Conservation (phyloP, 2,797 vertebrate genomes). For the Garrulus glandarius region DNA sequence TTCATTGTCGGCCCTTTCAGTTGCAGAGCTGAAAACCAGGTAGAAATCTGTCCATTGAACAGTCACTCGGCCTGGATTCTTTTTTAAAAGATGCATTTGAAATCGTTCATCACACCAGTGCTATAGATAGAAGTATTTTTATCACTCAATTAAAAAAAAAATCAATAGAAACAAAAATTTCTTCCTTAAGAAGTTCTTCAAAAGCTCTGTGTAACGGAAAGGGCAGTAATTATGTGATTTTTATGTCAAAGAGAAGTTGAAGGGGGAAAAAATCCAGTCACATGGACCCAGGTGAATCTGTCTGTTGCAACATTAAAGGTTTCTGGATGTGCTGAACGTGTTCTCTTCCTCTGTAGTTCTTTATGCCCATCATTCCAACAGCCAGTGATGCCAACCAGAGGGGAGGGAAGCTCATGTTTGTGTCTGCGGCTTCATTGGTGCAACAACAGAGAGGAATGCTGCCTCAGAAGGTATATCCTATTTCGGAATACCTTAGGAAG, state of each 20-base stretch:
- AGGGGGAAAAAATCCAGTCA: fast-evolving
- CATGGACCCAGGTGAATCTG: neutral
- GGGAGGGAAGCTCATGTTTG: neutral
- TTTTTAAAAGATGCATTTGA: neutral
- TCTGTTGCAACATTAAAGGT: neutral
- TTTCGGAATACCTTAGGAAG: neutral
- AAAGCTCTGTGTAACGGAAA: neutral
- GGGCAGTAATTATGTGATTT: neutral
- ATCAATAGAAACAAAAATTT: neutral
- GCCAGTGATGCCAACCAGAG: neutral
- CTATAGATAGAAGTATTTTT: neutral
- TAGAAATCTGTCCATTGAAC: neutral
- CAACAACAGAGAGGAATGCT: neutral
- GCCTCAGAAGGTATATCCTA: neutral
- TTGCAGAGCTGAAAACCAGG: neutral
- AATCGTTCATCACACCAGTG: neutral
- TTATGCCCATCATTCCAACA: neutral
- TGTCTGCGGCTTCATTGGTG: neutral
- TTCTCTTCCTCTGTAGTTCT: neutral
- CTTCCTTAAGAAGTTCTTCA: neutral
- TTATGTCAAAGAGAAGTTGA: neutral
- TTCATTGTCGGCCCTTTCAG: neutral
- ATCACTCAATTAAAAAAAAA: neutral
- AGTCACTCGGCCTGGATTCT: neutral
- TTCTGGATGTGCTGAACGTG: fast-evolving